These are phyloP conservation scores for Diplodus puntazzo DNA, from an alignment of 2,797 vertebrate genomes.

Conservation along the genomic window DNA sequence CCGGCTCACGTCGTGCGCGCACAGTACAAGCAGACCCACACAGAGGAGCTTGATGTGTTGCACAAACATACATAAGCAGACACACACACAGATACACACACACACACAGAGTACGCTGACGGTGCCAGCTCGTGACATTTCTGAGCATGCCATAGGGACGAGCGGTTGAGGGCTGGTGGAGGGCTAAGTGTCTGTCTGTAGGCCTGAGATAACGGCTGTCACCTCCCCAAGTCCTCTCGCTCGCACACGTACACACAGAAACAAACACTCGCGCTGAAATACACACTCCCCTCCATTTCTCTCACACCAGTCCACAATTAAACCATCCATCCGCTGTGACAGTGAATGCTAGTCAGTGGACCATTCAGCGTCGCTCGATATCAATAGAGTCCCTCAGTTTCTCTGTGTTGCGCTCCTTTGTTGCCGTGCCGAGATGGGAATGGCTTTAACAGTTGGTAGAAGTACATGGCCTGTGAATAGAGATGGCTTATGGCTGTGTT, in stretches of 20 bases:
- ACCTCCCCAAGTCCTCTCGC: conserved; percentile 70
- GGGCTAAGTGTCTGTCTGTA: conserved; percentile 82
- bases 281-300: conserved; percentile 42
- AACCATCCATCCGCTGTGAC: conserved; percentile 75
- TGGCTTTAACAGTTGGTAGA: conserved; percentile 69
- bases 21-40: conserved; percentile 14
- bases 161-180: conserved; percentile 77
- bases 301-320: conserved; percentile 73
- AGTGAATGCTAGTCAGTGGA: conserved; percentile 66
- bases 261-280: conserved; percentile 25
- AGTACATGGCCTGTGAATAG: conserved; percentile 63
- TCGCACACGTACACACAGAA: conserved; percentile 39
- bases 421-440: conserved; percentile 66
- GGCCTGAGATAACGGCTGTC: conserved; percentile 82
- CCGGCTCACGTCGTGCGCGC: background rate
- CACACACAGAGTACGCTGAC: conserved; percentile 33
- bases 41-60: conserved; percentile 39
- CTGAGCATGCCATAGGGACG: conserved; percentile 79
- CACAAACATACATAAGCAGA: conserved; percentile 44
- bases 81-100: conserved; percentile 11
- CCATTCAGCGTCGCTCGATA: conserved; percentile 74
- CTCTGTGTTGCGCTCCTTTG: conserved; percentile 66
- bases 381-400: conserved; percentile 74
- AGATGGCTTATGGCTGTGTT: conserved; percentile 59
- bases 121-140: conserved; percentile 80